Evolutionary conservation across 2,797 vertebrate genomes (phyloP), one percentile per base, ranked within the genome.

Genomic region (Argentina silus): DNA sequence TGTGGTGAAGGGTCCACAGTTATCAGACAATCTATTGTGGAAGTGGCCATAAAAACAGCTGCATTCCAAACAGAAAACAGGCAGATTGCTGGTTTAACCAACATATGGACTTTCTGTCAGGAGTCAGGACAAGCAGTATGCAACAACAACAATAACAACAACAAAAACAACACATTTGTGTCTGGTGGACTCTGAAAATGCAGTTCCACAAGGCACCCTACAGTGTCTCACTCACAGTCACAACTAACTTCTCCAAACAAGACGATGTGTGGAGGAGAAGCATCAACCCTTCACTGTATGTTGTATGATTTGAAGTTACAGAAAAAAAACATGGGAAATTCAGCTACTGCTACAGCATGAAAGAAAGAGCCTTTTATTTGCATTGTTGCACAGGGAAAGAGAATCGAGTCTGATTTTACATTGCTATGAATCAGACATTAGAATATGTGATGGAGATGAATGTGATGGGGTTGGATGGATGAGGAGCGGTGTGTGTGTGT

Each of bases 1-100:
- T 84, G 72, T 77, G 62, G 72, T 51, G 21, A 66, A 56, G 73
- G 64, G n/a, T 21, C 10, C 42, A 14, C 47, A 57, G 70, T 74
- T 59, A 67, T 61, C 61, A 53, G 64, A 36, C 23, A 69, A 61
- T 80, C 64, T 75, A 53, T 71, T 63, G 45, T 63, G 27, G 59
- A 50, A 62, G 59, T 36, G 59, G 27, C 53, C 23, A 50, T 51
- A 62, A 62, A 51, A 48, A 56, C 12, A 60, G 8, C 56, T 12
- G 9, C 44, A 57, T 68, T 68, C 66, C 50, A 19, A 36, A n/a
- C 19, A 66, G 43, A 36, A 17, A 68, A 47, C 43, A 64, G 44
- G 62, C 19, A 43, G 5, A 53, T 55, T 68, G 50, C n/a, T 12
- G 27, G 66, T 51, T 17, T 61, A 12, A 61, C 48, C 51, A 55